A percentile compares a stretch with the other conserved stretches of the same genome.
These are phyloP conservation scores for Oxyscelio sp. DNA, from an alignment of 2,888 invertebrate species.

Conservation along the genomic window DNA sequence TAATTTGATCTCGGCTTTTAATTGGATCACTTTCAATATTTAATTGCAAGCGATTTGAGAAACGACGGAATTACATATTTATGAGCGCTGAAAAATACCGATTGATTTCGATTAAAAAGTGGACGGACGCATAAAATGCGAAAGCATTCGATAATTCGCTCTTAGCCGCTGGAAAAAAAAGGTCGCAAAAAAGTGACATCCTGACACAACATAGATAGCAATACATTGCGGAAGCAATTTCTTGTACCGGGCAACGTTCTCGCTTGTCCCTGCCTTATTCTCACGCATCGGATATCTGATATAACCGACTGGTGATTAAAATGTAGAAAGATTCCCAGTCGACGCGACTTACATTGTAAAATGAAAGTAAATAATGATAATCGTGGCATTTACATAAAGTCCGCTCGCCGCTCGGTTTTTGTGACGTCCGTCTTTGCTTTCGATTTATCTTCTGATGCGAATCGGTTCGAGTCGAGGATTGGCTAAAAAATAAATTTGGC, in stretches of 20 bases:
- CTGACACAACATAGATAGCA: conserved; percentile 64
- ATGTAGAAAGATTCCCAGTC: conserved; percentile 60
- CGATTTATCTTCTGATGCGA: too few species aligned
- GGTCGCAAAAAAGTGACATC: conserved; percentile 47
- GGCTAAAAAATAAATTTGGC: too few species aligned
- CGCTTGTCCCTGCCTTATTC: conserved; percentile 67
- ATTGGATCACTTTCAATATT: not conserved
- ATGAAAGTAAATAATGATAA: conserved; percentile 58
- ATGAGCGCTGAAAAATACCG: conserved; percentile 10
- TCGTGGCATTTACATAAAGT: conserved; percentile 43
- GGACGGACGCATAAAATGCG: conserved; percentile 31
- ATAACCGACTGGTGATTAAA: conserved; percentile 72
- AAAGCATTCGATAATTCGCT: conserved; percentile 46
- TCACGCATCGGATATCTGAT: conserved; percentile 71
- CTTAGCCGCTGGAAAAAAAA: conserved; percentile 22
- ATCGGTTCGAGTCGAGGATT: too few species aligned
- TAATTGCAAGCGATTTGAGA: not conserved
- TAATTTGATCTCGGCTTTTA: not conserved
- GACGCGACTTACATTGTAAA: conserved; percentile 55
- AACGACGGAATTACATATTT: not conserved
- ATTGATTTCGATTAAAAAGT: conserved; percentile 27
- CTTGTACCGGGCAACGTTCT: conserved; percentile 74
- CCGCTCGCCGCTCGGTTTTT: too few species aligned
- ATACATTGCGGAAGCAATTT: conserved; percentile 77
- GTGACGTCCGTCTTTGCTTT: too few species aligned